A percentile compares a stretch with the other conserved stretches of the same genome.
These are phyloP conservation scores for Pangasius sanitwongsei DNA, from an alignment of 2,797 vertebrate species.

Conservation along the genomic window DNA sequence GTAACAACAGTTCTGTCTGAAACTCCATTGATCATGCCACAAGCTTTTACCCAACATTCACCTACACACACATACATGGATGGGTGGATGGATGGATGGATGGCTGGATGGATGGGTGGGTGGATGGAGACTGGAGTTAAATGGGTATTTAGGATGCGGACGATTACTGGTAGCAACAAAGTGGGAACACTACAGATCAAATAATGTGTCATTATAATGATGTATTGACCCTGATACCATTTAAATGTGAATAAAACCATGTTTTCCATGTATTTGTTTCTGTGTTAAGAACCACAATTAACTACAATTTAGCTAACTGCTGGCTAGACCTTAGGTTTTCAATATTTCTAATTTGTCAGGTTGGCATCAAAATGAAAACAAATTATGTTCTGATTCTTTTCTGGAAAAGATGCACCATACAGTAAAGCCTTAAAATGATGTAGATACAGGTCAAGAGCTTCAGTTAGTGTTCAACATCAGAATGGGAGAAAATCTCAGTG, in stretches of 20 bases:
- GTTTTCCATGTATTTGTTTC: not conserved
- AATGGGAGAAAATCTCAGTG: not conserved
- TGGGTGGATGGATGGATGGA: not conserved
- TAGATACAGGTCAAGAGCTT: not conserved
- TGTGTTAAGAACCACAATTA: not conserved
- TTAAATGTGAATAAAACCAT: not conserved
- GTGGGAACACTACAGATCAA: not conserved
- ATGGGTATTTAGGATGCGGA: not conserved
- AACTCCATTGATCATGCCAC: not conserved
- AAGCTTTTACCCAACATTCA: not conserved
- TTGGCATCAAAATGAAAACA: not conserved
- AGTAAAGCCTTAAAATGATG: not conserved
- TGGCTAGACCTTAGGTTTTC: not conserved
- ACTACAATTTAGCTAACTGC: not conserved
- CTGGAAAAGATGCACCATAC: not conserved
- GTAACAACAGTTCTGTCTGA: not conserved
- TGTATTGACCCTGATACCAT: not conserved
- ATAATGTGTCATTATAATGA: not conserved
- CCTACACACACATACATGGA: not conserved
- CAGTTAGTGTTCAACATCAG: not conserved
- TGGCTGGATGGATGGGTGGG: no score
- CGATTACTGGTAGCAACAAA: not conserved
- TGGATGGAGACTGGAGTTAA: not conserved
- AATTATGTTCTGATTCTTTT: not conserved
- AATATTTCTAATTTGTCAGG: not conserved